Base-by-base conservation (phyloP, 2,113 vertebrate species). In the Toxotes jaculatrix region DNA sequence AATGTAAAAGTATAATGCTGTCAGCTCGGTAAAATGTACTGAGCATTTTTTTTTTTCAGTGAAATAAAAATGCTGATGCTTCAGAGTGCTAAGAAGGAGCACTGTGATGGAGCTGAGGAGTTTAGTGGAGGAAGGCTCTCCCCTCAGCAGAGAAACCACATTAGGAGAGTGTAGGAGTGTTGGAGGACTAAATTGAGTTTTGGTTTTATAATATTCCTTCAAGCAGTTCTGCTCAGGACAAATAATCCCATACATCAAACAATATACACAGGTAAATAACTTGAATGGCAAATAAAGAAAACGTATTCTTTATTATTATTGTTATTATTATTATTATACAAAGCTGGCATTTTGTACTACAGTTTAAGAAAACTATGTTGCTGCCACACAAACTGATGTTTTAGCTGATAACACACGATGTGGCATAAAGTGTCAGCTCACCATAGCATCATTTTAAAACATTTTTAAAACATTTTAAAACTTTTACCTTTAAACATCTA, bases 41-140 rank as follows among this genome's bases (percentile, higher is more conserved):
- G 17, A 3, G 56, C 70, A 38, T 67, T 85, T 73, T 73, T 77
- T 67, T 85, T 73, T 73, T 77, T 62, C 43, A 27, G 45, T 63
- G 62, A 12, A 74, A 67, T 80, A 49, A 53, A 51, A 80, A 62
- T 53, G 53, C 42, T 51, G 64, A 63, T 59, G 59, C 21, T 27
- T 23, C 19, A n/a, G 34, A 72, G 47, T 65, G 45, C 27, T 21
- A 6, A 55, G 21, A 34, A 17, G 27, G 14, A 40, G 32, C 16
- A 40, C 38, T 9, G 1, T n/a, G 27, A 16, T 34, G 23, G 32
- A 38, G 65, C 16, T 9, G 49, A 53, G n/a, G 56, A 53, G 42
- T 36, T 67, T 4, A 0, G 14, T 9, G 23, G 65, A 40, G 42
- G 47, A 9, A 27, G 31, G 7, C 55, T 42, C 31, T 19, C 36